These are phyloP conservation scores for Melierax canorus DNA, from an alignment of 2,113 vertebrate species.

Conservation along the genomic window DNA sequence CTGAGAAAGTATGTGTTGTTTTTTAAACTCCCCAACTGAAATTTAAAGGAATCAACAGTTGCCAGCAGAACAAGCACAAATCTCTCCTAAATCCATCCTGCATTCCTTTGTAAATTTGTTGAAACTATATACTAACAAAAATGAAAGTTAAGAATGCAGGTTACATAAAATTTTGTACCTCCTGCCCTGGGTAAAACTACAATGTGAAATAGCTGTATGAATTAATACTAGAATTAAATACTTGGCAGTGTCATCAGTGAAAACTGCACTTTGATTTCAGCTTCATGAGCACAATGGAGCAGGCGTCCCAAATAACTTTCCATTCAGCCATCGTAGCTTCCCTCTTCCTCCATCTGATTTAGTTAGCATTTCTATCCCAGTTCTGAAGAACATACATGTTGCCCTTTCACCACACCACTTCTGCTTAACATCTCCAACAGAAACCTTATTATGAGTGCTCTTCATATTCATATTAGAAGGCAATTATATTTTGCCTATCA, in stretches of 20 bases:
- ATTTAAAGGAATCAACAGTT: neutral
- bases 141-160: neutral
- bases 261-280: neutral
- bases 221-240: neutral
- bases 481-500: neutral
- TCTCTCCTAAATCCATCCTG: neutral
- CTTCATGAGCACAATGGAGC: neutral
- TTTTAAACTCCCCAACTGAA: neutral
- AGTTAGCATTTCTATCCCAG: neutral
- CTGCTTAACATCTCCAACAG: neutral
- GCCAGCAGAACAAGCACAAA: neutral
- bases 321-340: fast-evolving
- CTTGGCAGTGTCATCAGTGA: neutral
- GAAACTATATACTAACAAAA: neutral
- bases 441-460: neutral
- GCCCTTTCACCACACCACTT: neutral
- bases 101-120: neutral
- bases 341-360: neutral
- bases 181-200: neutral
- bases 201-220: neutral
- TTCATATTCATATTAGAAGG: neutral
- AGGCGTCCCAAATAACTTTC: neutral
- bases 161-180: fast-evolving
- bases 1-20: neutral
- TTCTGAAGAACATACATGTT: neutral